These are phyloP conservation scores for Pogonocichla stellata DNA, from an alignment of 2,113 vertebrate species.

Conservation along the genomic window DNA sequence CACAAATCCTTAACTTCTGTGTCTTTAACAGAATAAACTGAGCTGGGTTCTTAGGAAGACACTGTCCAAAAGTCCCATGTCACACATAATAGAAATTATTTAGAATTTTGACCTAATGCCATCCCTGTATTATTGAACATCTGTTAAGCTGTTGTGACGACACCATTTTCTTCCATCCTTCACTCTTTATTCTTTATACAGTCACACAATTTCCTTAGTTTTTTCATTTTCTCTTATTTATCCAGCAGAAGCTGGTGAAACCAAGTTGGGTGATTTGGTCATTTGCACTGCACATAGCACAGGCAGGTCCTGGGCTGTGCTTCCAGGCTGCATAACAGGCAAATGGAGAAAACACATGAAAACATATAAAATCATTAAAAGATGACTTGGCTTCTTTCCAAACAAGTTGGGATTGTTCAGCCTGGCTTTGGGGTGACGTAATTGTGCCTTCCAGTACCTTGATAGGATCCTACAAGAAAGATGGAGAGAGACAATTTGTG, in stretches of 20 bases:
- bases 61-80: background rate
- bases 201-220: background rate
- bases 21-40: background rate
- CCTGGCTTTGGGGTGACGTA: background rate
- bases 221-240: background rate
- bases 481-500: background rate
- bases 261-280: background rate
- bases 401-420: background rate
- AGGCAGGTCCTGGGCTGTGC: background rate
- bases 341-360: background rate
- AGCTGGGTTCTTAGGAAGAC: background rate
- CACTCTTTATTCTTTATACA: background rate
- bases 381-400: background rate
- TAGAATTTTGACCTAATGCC: background rate
- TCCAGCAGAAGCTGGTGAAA: background rate
- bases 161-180: background rate
- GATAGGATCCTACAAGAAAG: background rate
- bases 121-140: background rate
- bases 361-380: background rate
- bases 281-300: background rate
- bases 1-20: background rate
- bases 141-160: background rate
- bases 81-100: background rate
- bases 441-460: background rate
- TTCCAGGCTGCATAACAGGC: background rate